Evolutionary conservation across 2,888 invertebrate genomes (phyloP).

Genomic region (Malacosoma neustria): DNA sequence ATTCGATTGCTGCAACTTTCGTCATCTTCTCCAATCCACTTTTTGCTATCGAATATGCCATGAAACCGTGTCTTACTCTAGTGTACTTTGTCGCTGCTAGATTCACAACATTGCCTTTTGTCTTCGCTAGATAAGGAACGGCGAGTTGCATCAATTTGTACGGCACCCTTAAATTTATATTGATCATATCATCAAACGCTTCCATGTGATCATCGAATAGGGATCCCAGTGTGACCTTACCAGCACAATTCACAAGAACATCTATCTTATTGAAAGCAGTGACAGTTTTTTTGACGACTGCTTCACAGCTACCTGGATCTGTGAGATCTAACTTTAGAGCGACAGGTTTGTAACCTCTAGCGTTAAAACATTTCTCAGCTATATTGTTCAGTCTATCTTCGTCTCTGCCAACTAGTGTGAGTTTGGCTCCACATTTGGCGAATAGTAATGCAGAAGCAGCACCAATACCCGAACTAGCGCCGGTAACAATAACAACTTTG

Average conservation of each 20-base stretch:
- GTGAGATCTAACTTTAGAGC: slow-evolving; percentile 75
- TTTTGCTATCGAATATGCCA: slow-evolving; percentile 27
- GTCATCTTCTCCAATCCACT: slow-evolving; percentile 32
- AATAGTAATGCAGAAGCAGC: slow-evolving; percentile 38
- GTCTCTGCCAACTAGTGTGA: slow-evolving; percentile 41
- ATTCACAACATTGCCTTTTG: slow-evolving; percentile 89
- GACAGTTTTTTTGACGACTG: slow-evolving; percentile 79
- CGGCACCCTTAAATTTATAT: slow-evolving; percentile 84
- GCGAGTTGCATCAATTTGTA: slow-evolving; percentile 85
- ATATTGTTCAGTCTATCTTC: slow-evolving; percentile 29
- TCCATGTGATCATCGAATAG: slow-evolving; percentile 85
- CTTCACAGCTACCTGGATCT: slow-evolving; percentile 75
- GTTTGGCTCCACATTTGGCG: slow-evolving; percentile 32
- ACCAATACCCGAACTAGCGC: slow-evolving; percentile 48
- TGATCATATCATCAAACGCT: slow-evolving; percentile 87
- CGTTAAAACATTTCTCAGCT: slow-evolving; percentile 23
- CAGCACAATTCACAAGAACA: slow-evolving; percentile 88
- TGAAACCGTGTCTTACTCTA: slow-evolving; percentile 31
- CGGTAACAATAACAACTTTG: slow-evolving; percentile 47
- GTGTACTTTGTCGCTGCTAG: slow-evolving; percentile 88
- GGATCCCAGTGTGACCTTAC: slow-evolving; percentile 79
- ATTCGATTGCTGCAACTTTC: slow-evolving; percentile 30
- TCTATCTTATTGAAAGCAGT: slow-evolving; percentile 79
- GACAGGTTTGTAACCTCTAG: slow-evolving; percentile 21
- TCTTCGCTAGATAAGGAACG: slow-evolving; percentile 83